Base-by-base conservation (phyloP, 2,888 invertebrate genomes). In the Trilocha varians region DNA sequence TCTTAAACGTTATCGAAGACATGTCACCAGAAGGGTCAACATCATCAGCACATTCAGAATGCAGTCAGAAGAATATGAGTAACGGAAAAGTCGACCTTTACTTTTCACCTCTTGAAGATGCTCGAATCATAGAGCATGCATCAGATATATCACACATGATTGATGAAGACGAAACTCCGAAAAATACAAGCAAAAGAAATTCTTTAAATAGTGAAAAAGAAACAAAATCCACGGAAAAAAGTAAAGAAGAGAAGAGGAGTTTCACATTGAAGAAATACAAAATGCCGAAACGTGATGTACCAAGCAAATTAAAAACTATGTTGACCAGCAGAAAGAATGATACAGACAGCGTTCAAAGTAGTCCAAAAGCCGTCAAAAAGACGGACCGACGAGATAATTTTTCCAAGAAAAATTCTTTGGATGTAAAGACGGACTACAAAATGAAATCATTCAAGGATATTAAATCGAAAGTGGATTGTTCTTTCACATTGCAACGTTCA, bases 401-500 rank as follows among this genome's bases (percentile, higher is more conserved):
- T 43, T 57, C 70, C 32, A 85, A 85, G 55, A 84, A 83, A 57
- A 78, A 68, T 51, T 65, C 74, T 5, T 90, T 92, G 40, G 95
- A 96, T 39, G 91, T 93, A 90, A 93, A 91, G 74, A 88, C 82
- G 39, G 92, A 93, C 56, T 90, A 89, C 54, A 90, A 90, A 59
- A 87, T 87, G 33, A 92, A 92, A 65, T 89, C 91, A 9, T 90
- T 91, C 52, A 94, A 93, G 75, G 96, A 97, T 70, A 92, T 97
- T 32, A 97, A 96, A 75, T 94, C 96, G 37, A 93, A 94, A 77
- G 92, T 95, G 46, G 88, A 88, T 50, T 88, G 89, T 62, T 83
- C 86, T 14, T 82, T 82, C 59, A 79, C 83, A 6, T 64, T 84
- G 49, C 83, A 86, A 70, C 67, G 84, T 47, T 84, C 84, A 38